A percentile compares a stretch with the other conserved stretches of the same genome.
Conservation (phyloP, 2,888 invertebrate species). For the Tupiocoris notatus region DNA sequence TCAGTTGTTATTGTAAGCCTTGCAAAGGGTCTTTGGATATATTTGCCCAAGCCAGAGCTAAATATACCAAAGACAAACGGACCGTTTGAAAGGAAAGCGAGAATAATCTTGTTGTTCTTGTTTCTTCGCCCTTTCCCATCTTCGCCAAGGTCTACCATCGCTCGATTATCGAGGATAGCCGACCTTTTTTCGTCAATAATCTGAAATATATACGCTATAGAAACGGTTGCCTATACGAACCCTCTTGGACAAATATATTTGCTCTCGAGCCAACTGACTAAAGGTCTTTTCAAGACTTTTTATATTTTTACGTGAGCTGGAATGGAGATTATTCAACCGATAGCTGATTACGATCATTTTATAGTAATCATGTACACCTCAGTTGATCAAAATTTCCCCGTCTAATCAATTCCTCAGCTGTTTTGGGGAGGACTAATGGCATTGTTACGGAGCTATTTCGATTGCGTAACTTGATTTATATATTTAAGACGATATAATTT, state of each 20-base stretch:
- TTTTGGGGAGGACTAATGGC: no score
- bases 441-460: no score
- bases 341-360: no score
- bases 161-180: not conserved
- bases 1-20: constrained; percentile 32
- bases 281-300: no score
- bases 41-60: constrained; percentile 10
- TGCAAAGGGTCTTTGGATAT: constrained; percentile 25
- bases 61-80: constrained; percentile 34
- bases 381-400: no score
- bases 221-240: not conserved
- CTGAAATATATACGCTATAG: not conserved
- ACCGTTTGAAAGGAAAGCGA: constrained; percentile 12
- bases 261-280: not conserved
- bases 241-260: not conserved
- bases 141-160: not conserved
- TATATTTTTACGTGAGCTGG: no score
- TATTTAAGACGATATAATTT: no score
- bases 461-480: no score
- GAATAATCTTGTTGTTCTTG: constrained; percentile 39
- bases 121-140: constrained; percentile 24
- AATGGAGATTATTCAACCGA: no score
- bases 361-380: no score
- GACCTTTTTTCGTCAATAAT: not conserved
- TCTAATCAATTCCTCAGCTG: no score